A percentile compares a stretch with the other conserved stretches of the same genome.
Evolutionary conservation across 2,113 vertebrate species (phyloP).

Genomic region (Felis catus): F.catus_Fca126_mat1.0 CM031416.1:16043501-16044000

Average conservation of each 20-base stretch:
- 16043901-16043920: neutral
- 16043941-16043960: neutral
- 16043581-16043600: neutral
- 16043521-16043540: conserved; percentile 35
- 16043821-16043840: neutral
- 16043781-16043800: neutral
- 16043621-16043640: neutral
- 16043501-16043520: neutral
- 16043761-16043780: neutral
- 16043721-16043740: neutral
- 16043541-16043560: neutral
- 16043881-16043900: neutral
- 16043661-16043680: neutral
- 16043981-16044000: neutral
- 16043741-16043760: neutral
- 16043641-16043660: neutral
- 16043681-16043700: neutral
- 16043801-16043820: neutral
- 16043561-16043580: neutral
- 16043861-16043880: neutral
- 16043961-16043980: neutral
- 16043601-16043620: neutral
- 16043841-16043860: neutral
- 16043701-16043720: neutral
- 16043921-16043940: neutral